phyloP scores from a whole-genome alignment of 2,113 vertebrate species.

The Ictidomys tridecemlineatus region DNA sequence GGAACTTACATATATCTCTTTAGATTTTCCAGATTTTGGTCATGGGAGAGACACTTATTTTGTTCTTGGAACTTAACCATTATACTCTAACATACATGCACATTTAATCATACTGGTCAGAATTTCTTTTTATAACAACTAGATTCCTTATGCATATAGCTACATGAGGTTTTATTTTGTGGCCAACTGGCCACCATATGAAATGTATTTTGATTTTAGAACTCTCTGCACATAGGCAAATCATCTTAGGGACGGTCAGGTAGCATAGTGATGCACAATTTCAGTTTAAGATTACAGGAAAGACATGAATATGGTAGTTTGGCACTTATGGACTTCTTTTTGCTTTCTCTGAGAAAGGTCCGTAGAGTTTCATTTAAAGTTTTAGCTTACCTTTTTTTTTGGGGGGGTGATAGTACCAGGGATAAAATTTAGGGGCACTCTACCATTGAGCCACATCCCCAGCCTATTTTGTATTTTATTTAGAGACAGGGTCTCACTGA shows the following conservation, averaged over 20 bases:
- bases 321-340: background rate
- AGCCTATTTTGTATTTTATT: too few relatives aligned
- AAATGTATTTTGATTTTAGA: constrained; percentile 60
- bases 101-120: constrained; percentile 74
- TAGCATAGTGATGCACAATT: background rate
- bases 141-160: constrained; percentile 56
- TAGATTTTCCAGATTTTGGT: constrained; percentile 38
- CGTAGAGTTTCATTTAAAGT: background rate
- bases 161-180: constrained; percentile 66
- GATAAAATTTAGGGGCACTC: too few relatives aligned
- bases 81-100: constrained; percentile 59
- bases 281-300: background rate
- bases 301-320: background rate
- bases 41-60: constrained; percentile 49
- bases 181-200: constrained; percentile 66
- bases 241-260: background rate
- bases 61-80: constrained; percentile 48
- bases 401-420: too few relatives aligned
- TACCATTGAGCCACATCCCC: too few relatives aligned
- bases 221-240: background rate
- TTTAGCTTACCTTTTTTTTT: background rate
- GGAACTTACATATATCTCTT: background rate
- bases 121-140: constrained; percentile 65
- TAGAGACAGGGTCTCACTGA: too few relatives aligned
- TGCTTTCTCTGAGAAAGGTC: background rate